Percentiles rank a stretch among this genome's conserved stretches.
phyloP scores from a whole-genome alignment of 2,888 invertebrate genomes.

The Margaritifera margaritifera region DNA sequence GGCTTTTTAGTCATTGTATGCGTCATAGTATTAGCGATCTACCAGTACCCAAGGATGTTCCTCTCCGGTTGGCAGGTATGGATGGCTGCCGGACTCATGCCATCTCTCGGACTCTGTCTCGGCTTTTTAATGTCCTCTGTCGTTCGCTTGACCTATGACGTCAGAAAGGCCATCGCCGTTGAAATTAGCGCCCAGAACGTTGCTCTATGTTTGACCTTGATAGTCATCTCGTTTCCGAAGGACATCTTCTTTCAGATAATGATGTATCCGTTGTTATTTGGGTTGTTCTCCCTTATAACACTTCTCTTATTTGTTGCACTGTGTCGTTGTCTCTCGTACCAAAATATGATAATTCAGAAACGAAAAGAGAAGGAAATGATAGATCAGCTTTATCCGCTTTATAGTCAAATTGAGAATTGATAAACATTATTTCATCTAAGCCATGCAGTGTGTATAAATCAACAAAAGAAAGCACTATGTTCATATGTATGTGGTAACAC shows the following conservation, averaged over 20 bases:
- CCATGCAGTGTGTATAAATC: too few species aligned
- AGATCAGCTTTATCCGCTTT: too few species aligned
- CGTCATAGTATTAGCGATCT: conserved; percentile 2
- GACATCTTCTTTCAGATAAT: conserved; percentile 7
- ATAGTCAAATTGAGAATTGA: too few species aligned
- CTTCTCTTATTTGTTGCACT: too few species aligned
- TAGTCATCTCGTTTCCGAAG: conserved; percentile 11
- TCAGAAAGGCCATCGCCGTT: conserved; percentile 14
- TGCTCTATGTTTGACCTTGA: conserved; percentile 15
- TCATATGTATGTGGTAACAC: too few species aligned
- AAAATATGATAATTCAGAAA: too few species aligned
- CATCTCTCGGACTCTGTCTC: conserved; percentile 12
- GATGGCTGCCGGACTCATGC: conserved; percentile 3
- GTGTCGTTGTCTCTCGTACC: too few species aligned
- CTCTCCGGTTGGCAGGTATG: conserved; percentile 10
- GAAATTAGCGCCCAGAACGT: conserved; percentile 21
- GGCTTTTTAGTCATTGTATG: conserved; percentile 9
- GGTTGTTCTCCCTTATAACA: too few species aligned
- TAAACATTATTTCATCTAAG: too few species aligned
- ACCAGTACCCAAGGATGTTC: conserved; percentile 12
- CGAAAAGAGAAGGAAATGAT: too few species aligned
- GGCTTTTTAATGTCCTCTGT: conserved; percentile 10
- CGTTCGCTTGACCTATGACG: conserved; percentile 1
- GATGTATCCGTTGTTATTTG: conserved; percentile 25
- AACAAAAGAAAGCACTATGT: too few species aligned